A percentile compares a stretch with the other conserved stretches of the same genome.
phyloP scores from a whole-genome alignment of 2,113 vertebrate species.

The Crypturellus undulatus region DNA sequence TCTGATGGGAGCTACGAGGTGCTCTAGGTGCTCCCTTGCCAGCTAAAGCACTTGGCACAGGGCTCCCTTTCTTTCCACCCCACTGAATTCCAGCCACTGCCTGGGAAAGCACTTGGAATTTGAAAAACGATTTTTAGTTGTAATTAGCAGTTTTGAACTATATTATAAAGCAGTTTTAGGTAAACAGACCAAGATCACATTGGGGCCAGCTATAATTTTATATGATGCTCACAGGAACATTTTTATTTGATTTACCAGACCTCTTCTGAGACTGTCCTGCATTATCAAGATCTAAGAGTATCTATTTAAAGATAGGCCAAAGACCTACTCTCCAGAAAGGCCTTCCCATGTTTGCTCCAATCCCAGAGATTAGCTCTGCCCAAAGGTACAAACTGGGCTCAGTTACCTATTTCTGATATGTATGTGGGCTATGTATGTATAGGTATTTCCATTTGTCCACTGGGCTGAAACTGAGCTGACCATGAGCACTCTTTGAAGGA shows the following conservation, averaged over 20 bases:
- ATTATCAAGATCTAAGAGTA: not conserved
- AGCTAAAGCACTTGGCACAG: not conserved
- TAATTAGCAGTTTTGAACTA: not conserved
- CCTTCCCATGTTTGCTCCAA: not conserved
- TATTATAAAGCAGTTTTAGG: not conserved
- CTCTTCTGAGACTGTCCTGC: not conserved
- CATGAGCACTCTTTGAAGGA: not conserved
- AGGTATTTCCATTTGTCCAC: not conserved
- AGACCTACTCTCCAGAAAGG: not conserved
- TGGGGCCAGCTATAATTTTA: not conserved
- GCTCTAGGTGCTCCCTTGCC: not conserved
- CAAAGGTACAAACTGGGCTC: not conserved
- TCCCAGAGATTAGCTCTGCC: not conserved
- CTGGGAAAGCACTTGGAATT: accelerated
- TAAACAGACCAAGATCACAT: not conserved
- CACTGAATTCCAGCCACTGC: not conserved
- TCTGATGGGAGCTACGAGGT: not conserved
- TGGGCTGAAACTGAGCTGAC: not conserved
- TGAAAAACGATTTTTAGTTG: not conserved
- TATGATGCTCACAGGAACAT: not conserved
- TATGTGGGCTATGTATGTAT: not conserved
- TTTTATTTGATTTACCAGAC: not conserved
- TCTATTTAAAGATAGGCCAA: not conserved
- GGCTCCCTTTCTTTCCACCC: not conserved
- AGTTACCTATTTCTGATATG: not conserved